Percentiles rank a stretch among this genome's conserved stretches.
Evolutionary conservation across 2,113 vertebrate species (phyloP).

Genomic region (Neoarius graeffei): DNA sequence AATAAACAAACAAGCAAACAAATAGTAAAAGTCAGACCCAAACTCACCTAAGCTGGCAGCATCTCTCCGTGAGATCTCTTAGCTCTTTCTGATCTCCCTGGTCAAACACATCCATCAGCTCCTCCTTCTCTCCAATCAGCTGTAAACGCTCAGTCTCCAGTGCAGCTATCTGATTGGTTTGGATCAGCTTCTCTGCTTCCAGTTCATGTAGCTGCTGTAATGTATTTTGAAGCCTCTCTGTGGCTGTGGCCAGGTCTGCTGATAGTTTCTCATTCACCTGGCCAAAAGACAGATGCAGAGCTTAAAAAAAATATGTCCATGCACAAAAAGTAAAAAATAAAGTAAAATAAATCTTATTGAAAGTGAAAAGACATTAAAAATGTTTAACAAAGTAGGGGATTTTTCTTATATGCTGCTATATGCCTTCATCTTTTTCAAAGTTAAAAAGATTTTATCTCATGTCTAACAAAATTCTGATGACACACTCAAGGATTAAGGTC

Average conservation of each 20-base stretch:
- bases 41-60: constrained; percentile 67
- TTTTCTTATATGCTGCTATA: not conserved
- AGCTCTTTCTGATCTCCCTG: constrained; percentile 39
- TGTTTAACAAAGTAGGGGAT: not conserved
- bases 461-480: not conserved
- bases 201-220: constrained; percentile 63
- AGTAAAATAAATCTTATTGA: not conserved
- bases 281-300: not conserved
- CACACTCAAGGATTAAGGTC: not conserved
- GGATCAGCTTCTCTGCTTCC: constrained; percentile 56
- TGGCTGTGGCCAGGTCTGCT: constrained; percentile 61
- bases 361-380: not conserved
- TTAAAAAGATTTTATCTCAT: not conserved
- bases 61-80: constrained; percentile 54
- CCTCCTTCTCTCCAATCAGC: constrained; percentile 66
- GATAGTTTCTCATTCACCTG: constrained; percentile 69
- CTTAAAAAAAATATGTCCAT: not conserved
- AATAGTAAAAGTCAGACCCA: not conserved
- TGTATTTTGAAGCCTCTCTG: constrained; percentile 51
- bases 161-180: constrained; percentile 52
- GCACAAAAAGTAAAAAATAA: not conserved
- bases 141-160: constrained; percentile 60
- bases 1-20: too few species aligned
- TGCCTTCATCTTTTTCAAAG: not conserved
- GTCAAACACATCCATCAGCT: constrained; percentile 50